Evolutionary conservation across 2,888 invertebrate genomes (phyloP).

Genomic region (Eristalis intricaria): DNA sequence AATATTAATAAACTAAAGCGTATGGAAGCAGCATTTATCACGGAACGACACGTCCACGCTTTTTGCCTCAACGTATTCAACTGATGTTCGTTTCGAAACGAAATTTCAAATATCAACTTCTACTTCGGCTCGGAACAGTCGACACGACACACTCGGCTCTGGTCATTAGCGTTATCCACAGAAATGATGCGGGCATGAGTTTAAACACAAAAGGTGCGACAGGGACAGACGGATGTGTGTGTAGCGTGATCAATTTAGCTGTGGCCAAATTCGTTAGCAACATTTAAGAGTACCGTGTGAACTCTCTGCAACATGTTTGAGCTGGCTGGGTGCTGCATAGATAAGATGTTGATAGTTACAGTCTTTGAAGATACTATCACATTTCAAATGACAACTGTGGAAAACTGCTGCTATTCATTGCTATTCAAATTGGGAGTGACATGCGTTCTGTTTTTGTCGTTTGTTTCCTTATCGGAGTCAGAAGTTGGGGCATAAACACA

Average conservation of each 20-base stretch:
- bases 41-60: slow-evolving; percentile 57
- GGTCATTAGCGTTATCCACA: not conserved
- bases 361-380: slow-evolving; percentile 38
- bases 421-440: not conserved
- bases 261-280: slow-evolving; percentile 3
- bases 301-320: slow-evolving; percentile 19
- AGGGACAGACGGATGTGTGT: not conserved
- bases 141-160: not conserved
- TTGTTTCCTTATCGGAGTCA: not conserved
- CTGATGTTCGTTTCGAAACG: slow-evolving; percentile 59
- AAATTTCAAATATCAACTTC: slow-evolving; percentile 68
- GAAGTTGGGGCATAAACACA: not conserved
- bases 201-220: not conserved
- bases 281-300: slow-evolving; percentile 41
- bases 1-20: slow-evolving; percentile 53
- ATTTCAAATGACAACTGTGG: slow-evolving; percentile 32
- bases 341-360: not conserved
- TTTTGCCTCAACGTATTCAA: slow-evolving; percentile 52
- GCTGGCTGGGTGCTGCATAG: not conserved
- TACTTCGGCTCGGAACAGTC: not conserved
- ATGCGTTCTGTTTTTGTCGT: slow-evolving; percentile 12
- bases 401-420: slow-evolving; percentile 22
- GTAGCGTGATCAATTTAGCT: slow-evolving; percentile 10
- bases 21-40: slow-evolving; percentile 55
- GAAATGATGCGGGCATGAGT: slow-evolving; percentile 15